Conservation (phyloP, 2,888 invertebrate genomes). For the Drosophila algonquin region DNA sequence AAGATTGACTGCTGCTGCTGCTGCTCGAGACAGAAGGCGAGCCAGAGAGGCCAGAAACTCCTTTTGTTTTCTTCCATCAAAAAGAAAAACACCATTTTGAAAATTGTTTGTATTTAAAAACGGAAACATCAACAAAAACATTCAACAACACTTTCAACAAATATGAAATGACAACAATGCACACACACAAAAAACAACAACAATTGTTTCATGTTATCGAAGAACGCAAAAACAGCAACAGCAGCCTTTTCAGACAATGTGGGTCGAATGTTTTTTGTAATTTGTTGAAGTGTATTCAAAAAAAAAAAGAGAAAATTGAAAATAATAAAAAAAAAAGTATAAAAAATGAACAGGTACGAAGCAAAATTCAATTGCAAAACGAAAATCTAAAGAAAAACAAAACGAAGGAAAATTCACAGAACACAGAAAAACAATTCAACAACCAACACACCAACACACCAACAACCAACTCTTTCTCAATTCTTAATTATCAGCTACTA, state of each 20-base stretch:
- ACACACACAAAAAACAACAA: constrained; percentile 43
- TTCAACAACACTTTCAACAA: constrained; percentile 8
- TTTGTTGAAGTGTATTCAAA: constrained; percentile 58
- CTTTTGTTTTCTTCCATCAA: constrained; percentile 42
- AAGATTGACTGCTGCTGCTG: constrained; percentile 27
- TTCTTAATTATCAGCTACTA: constrained; percentile 70
- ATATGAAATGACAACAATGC: constrained; percentile 47
- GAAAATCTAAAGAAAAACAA: constrained; percentile 1
- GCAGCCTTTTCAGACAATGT: constrained; percentile 52
- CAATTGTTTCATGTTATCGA: constrained; percentile 53
- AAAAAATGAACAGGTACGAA: not conserved
- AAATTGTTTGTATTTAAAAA: constrained; percentile 45
- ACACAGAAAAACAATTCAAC: constrained; percentile 33
- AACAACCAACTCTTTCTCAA: constrained; percentile 61
- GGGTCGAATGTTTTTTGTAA: constrained; percentile 66
- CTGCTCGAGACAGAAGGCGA: constrained; percentile 5
- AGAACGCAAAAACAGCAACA: constrained; percentile 35
- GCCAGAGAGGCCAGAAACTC: not conserved
- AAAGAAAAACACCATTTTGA: constrained; percentile 32
- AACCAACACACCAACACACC: constrained; percentile 22
- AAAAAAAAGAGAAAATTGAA: constrained; percentile 27
- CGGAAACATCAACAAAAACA: constrained; percentile 13
- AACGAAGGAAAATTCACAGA: not conserved
- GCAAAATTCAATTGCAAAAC: not conserved
- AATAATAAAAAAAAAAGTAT: constrained; percentile 31